phyloP scores from a whole-genome alignment of 2,113 vertebrate species.

The Canis aureus region DNA sequence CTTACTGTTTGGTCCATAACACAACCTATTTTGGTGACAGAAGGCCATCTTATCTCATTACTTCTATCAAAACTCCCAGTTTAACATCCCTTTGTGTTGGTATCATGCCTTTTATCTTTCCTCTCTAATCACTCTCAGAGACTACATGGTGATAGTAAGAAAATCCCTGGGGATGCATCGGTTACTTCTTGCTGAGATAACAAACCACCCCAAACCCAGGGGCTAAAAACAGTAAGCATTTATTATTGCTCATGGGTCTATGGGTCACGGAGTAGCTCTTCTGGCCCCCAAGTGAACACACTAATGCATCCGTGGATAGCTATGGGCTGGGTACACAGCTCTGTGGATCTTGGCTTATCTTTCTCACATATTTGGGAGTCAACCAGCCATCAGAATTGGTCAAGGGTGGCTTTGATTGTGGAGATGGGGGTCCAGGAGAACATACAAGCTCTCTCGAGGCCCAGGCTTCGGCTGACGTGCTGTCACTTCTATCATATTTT shows the following conservation, averaged over 20 bases:
- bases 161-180: background rate
- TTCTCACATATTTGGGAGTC: background rate
- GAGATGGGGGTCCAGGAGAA: background rate
- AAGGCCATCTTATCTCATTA: background rate
- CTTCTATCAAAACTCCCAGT: background rate
- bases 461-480: background rate
- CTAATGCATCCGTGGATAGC: background rate
- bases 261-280: background rate
- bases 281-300: background rate
- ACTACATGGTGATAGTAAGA: background rate
- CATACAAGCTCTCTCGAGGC: background rate
- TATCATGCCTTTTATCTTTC: background rate
- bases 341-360: background rate
- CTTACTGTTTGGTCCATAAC: background rate
- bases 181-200: background rate
- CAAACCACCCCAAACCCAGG: background rate
- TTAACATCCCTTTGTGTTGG: background rate
- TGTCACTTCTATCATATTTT: background rate
- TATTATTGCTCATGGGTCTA: background rate
- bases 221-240: background rate
- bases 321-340: background rate
- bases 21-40: background rate
- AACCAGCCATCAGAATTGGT: background rate
- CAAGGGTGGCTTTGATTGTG: background rate
- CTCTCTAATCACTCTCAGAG: constrained; percentile 11